These are phyloP conservation scores for Myzus persicae DNA, from an alignment of 1,140 invertebrate genomes.

Conservation along the genomic window DNA sequence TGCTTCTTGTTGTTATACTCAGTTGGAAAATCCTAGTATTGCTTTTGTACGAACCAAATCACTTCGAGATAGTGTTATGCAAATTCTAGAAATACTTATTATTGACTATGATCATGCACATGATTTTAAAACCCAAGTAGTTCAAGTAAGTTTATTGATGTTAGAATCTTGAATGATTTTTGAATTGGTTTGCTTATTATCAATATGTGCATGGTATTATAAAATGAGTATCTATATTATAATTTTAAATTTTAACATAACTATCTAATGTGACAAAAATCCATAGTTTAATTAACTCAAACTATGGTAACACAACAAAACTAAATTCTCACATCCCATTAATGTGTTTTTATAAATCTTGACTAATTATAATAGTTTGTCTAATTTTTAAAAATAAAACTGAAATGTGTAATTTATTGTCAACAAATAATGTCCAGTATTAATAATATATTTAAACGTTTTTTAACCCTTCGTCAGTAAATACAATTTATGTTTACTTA, in stretches of 20 bases:
- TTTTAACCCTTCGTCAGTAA: neutral
- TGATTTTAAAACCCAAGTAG: constrained; percentile 72
- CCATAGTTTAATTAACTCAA: too few relatives aligned
- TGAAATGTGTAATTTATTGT: too few relatives aligned
- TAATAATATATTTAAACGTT: neutral
- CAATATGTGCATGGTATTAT: neutral
- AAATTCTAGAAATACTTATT: constrained; percentile 81
- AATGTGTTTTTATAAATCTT: too few relatives aligned
- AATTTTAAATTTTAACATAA: too few relatives aligned
- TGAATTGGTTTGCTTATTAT: neutral
- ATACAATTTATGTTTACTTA: constrained; percentile 64
- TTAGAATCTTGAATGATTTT: neutral
- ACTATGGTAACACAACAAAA: too few relatives aligned
- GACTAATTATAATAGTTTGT: too few relatives aligned
- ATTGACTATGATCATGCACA: constrained; percentile 82
- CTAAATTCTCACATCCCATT: too few relatives aligned
- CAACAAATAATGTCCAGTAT: neutral
- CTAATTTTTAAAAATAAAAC: too few relatives aligned
- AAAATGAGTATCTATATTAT: neutral
- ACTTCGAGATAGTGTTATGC: constrained; percentile 74
- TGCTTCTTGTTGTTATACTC: constrained; percentile 67
- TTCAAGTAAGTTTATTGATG: constrained; percentile 67
- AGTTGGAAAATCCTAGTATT: constrained; percentile 61
- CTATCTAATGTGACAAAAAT: too few relatives aligned
- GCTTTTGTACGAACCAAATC: constrained; percentile 69